Evolutionary conservation across 2,888 invertebrate genomes (phyloP), one percentile per base, ranked within the genome.

Genomic region (Agrotis exclamationis): DNA sequence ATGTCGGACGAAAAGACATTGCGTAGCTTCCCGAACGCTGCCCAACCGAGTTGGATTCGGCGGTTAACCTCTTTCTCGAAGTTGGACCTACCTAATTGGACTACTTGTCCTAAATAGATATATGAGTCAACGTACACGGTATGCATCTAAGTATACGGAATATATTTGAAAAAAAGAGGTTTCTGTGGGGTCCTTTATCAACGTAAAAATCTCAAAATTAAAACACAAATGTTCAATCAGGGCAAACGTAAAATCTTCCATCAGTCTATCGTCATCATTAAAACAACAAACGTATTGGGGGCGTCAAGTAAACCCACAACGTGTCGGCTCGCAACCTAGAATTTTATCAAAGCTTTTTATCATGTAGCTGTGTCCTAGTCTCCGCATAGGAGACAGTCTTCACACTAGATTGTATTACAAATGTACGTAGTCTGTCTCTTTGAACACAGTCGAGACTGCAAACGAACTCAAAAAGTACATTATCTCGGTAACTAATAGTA

Each of bases 261-360:
- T 24, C 59, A 48, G 44, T 59, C 14, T 24, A 39, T 51, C 6
- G 18, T 48, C 47, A 66, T 39, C 11, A 33, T 9, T 24, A 33
- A 33, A 48, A 33, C 54, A 51, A 11, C 51, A 24, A 47, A 51
- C 20, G 20, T 39, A 65, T 28, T 18, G 28, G 20, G 28, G 33
- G 54, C 45, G 33, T 28, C 50, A 67, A 65, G 28, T 39, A 39
- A 53, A 56, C 24, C 20, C 22, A 57, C 51, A 53, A 28, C 60
- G 68, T 71, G 70, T 79, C 58, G 63, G 58, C 44, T 53, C 63
- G 70, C 56, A 63, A 71, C 62, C 64, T 73, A 79, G 64, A 72
- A 79, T 70, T 69, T 73, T 76, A 79, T 76, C 62, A 48, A 53
- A 45, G 33, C 59, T 58, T 70, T 51, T 75, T 79, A 79, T 82